Evolutionary conservation across 92 coral and sea anemone genomes (phyloP), one percentile per base, ranked within the genome.

Genomic region (Palythoa grandiflora): DNA sequence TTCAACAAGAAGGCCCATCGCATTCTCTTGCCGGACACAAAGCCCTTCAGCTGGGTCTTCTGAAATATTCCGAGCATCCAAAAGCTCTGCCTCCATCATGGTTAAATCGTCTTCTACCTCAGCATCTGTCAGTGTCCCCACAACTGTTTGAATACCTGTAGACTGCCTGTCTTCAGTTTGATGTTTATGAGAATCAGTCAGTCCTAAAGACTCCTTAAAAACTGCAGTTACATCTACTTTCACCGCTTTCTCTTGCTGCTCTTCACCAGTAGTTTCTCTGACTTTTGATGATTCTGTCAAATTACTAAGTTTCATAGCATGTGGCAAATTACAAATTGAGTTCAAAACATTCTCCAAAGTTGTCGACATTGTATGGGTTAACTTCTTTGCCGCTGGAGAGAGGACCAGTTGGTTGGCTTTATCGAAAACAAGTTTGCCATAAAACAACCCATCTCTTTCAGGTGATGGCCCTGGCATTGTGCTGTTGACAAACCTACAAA

Each of bases 361-460:
- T 68, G 92, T 84, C 35, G 79, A 77, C 36, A 97, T 78, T 6
- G 94, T 90, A 77, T 88, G 84, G 20, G 94, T 63, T 63, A 95
- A 83, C 51, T 88, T 92, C 61, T 91, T 89, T n/a, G 86, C 9
- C 13, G 96, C 88, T 16, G 99, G 99, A 7, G 83, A 90, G 19
- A 97, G 89, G 1, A 87, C 80, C 48, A 97, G 92, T 59, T 84
- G 87, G 87, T 95, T 90, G 38, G 68, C 88, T 66, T 92, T 92
- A 77, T 94, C 90, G 77, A 97, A 96, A 7, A 89, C 81, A 35
- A 97, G 85, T 9, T 77, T 83, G 86, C 91, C 95, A 10, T 76
- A 50, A 52, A 97, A 94, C 72, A 95, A 86, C 15, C 95, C 99
- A 73, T 92, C 93, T 51, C 98, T 93, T 73, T 94, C 95, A n/a